Conservation (phyloP, 2,797 vertebrate species). For the Ciconia nigra region DNA sequence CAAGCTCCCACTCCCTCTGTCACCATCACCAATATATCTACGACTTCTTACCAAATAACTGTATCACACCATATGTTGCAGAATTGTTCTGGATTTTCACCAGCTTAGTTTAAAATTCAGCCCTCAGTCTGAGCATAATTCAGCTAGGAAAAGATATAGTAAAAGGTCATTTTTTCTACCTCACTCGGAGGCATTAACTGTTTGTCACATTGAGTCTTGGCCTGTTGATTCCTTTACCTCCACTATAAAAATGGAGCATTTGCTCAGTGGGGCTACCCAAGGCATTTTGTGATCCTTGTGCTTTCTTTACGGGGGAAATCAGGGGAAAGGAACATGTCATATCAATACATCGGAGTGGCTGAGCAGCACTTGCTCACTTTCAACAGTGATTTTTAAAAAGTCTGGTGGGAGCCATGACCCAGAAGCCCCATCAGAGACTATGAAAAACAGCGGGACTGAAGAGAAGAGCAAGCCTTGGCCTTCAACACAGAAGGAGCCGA, state of each 20-base stretch:
- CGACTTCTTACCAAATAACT: background rate
- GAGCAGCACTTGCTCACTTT: background rate
- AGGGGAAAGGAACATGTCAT: background rate
- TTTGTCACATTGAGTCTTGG: background rate
- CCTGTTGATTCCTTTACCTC: background rate
- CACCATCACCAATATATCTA: background rate
- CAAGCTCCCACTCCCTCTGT: background rate
- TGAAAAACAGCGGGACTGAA: background rate
- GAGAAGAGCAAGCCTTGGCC: background rate
- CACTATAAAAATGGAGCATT: background rate
- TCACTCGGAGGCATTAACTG: background rate
- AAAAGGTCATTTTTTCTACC: background rate
- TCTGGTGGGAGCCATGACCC: background rate
- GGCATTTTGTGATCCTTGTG: background rate
- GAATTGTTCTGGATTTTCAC: background rate
- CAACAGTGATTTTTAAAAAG: background rate
- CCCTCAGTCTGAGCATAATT: background rate
- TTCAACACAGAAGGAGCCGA: background rate
- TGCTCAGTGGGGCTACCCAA: background rate
- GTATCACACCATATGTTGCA: background rate
- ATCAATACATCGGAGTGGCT: background rate
- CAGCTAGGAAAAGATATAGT: background rate
- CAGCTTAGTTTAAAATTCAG: background rate
- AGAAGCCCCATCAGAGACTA: background rate
- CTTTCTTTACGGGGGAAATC: background rate